Evolutionary conservation across 2,888 invertebrate species (phyloP).

Genomic region (Polydesmus complanatus): DNA sequence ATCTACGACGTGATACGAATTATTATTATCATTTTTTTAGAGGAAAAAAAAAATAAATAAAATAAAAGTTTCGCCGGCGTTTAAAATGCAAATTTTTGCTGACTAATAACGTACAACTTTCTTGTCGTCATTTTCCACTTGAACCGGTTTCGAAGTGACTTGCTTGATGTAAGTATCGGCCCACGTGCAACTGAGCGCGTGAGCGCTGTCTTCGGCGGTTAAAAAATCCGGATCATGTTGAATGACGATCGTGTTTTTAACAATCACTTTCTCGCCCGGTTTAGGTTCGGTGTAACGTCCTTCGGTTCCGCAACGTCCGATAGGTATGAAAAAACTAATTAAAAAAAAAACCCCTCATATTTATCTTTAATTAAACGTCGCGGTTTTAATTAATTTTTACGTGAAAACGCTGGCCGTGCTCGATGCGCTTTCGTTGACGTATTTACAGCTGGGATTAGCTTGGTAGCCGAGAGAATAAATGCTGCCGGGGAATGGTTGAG

Average conservation of each 20-base stretch:
- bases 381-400: background rate
- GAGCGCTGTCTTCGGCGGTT: slow-evolving; percentile 11
- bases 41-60: background rate
- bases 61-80: too few species aligned
- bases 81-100: background rate
- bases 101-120: background rate
- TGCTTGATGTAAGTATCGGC: slow-evolving; percentile 3
- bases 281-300: slow-evolving; percentile 7
- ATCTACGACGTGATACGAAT: background rate
- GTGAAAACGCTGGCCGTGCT: background rate
- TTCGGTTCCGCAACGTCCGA: slow-evolving; percentile 5
- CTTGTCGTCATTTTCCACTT: background rate
- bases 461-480: slow-evolving; percentile 7
- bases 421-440: background rate
- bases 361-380: background rate
- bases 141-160: background rate
- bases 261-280: slow-evolving; percentile 2
- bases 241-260: slow-evolving; percentile 12
- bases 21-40: too few species aligned
- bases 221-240: slow-evolving; percentile 8
- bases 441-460: background rate
- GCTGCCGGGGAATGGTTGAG: slow-evolving; percentile 3
- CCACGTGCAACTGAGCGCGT: slow-evolving; percentile 7
- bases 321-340: slow-evolving; percentile 4
- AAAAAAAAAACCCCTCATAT: background rate